Percentiles rank a stretch among this genome's conserved stretches.
Conservation (phyloP, 2,888 invertebrate species). For the Leptarthrus brevirostris region DNA sequence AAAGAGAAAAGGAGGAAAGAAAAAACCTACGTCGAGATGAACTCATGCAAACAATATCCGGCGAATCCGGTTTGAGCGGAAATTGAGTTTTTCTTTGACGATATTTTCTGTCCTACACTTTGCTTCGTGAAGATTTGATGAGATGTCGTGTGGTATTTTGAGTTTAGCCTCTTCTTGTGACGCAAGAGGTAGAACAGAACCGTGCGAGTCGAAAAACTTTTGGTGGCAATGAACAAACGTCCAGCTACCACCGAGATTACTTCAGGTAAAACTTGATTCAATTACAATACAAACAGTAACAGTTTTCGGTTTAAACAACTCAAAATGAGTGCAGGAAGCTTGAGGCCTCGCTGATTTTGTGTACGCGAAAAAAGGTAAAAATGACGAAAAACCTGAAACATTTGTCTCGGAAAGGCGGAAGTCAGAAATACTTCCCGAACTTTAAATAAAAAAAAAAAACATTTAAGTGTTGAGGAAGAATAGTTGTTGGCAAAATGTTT, state of each 20-base stretch:
- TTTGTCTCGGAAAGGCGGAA: conserved; percentile 47
- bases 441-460: conserved; percentile 4
- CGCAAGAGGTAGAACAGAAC: conserved; percentile 9
- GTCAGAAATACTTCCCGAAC: conserved; percentile 38
- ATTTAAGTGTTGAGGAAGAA: conserved; percentile 40
- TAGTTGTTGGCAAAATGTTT: neutral
- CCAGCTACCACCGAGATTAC: neutral
- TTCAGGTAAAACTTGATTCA: too few relatives aligned
- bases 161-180: neutral
- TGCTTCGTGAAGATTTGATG: conserved; percentile 18
- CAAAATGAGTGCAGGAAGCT: too few relatives aligned
- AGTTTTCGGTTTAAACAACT: too few relatives aligned
- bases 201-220: conserved; percentile 9
- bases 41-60: conserved; percentile 58
- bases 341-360: too few relatives aligned
- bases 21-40: conserved; percentile 30
- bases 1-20: neutral
- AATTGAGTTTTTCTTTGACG: conserved; percentile 57
- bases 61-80: conserved; percentile 60
- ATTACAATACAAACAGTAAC: too few relatives aligned
- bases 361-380: neutral
- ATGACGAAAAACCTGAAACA: conserved; percentile 43
- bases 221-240: conserved; percentile 4
- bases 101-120: conserved; percentile 48
- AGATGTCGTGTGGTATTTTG: neutral